These are phyloP conservation scores for Gryllus longicercus DNA, from an alignment of 2,888 invertebrate genomes.

Conservation along the genomic window DNA sequence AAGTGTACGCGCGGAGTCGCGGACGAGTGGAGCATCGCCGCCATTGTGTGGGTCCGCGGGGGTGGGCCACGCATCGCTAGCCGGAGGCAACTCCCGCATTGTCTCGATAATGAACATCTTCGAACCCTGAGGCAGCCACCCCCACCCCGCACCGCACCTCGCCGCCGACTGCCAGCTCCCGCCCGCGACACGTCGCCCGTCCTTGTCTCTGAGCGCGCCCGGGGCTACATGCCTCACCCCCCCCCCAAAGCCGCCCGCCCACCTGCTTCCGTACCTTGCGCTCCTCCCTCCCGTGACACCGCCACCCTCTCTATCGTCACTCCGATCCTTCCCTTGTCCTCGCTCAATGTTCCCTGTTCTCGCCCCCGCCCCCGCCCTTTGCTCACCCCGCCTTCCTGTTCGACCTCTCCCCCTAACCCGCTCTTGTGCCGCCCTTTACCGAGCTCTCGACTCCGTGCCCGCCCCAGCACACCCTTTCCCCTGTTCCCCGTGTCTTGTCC, in stretches of 20 bases:
- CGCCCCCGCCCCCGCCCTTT: not conserved
- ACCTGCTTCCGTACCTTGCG: not conserved
- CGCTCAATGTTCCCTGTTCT: not conserved
- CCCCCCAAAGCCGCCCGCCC: not conserved
- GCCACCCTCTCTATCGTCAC: not conserved
- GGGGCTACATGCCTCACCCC: not conserved
- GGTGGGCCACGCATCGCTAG: not conserved
- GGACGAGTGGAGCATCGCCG: not conserved
- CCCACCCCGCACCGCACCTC: too few relatives aligned
- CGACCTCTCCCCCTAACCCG: not conserved
- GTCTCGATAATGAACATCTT: constrained; percentile 10
- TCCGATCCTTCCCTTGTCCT: not conserved
- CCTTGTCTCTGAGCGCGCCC: not conserved
- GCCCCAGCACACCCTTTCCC: not conserved
- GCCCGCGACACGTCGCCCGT: not conserved
- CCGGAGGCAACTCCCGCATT: not conserved
- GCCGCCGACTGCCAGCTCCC: not conserved
- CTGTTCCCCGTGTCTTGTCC: not conserved
- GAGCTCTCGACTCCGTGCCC: not conserved
- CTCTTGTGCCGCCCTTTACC: too few relatives aligned
- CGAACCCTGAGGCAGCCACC: not conserved
- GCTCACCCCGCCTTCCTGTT: not conserved
- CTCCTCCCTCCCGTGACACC: not conserved
- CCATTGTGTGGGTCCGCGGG: not conserved
- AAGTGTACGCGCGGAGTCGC: not conserved